Percentiles rank a stretch among this genome's conserved stretches.
Conservation (phyloP, 2,113 vertebrate genomes). For the Passerina amoena region DNA sequence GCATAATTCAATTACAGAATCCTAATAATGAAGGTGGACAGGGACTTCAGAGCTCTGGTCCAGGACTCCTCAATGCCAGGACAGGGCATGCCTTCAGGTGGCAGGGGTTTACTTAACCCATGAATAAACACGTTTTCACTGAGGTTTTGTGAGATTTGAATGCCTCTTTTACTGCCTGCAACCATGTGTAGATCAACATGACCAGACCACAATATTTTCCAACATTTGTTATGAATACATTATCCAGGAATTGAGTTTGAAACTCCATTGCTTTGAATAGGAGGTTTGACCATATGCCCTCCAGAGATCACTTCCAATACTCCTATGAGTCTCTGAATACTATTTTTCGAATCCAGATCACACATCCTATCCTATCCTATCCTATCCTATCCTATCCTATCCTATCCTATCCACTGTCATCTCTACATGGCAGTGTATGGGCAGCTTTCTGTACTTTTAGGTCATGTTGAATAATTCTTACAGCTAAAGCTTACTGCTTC, state of each 20-base stretch:
- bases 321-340: not conserved
- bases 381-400: not conserved
- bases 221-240: not conserved
- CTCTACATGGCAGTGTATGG: not conserved
- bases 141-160: not conserved
- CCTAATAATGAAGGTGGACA: not conserved
- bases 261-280: not conserved
- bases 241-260: not conserved
- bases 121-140: not conserved
- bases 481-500: not conserved
- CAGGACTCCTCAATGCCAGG: not conserved
- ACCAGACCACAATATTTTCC: not conserved
- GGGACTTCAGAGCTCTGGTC: not conserved
- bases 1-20: not conserved
- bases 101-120: not conserved
- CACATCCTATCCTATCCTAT: not conserved
- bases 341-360: not conserved
- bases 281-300: not conserved
- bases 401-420: not conserved
- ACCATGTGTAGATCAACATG: not conserved
- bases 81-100: not conserved
- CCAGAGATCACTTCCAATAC: not conserved
- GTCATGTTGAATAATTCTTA: not conserved
- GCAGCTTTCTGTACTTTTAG: not conserved
- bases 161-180: not conserved